A percentile compares a stretch with the other conserved stretches of the same genome.
Evolutionary conservation across 37 sponge, comb jelly and placozoan species (phyloP).

Genomic region (Tethya wilhelma): DNA sequence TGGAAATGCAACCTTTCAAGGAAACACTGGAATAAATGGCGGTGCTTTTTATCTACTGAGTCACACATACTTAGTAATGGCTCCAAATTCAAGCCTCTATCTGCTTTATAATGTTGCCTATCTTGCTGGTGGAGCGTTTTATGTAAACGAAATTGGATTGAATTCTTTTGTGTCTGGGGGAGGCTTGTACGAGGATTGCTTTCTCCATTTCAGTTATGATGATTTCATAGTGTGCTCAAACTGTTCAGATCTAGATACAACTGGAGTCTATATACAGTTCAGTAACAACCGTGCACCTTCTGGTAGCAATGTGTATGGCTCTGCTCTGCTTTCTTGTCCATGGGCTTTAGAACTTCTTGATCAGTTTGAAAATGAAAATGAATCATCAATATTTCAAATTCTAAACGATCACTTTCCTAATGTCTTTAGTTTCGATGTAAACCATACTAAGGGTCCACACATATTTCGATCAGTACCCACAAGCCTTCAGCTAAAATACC

Average conservation of each 20-base stretch:
- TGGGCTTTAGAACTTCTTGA: conserved; percentile 9
- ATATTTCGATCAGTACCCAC: background rate
- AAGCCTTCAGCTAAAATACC: background rate
- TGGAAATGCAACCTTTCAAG: conserved; percentile 13
- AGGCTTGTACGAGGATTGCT: conserved; percentile 6
- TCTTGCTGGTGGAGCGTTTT: conserved; percentile 49
- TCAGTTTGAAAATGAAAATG: background rate
- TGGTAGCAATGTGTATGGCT: conserved; percentile 39
- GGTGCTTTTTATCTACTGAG: conserved; percentile 15
- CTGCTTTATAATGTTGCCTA: conserved; percentile 16
- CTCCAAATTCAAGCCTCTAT: background rate
- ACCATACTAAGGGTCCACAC: background rate
- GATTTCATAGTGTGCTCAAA: conserved; percentile 5
- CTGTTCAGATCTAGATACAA: conserved; percentile 6
- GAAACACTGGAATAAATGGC: conserved; percentile 32
- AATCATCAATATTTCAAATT: background rate
- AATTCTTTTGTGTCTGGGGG: background rate
- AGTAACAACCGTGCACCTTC: conserved; percentile 17
- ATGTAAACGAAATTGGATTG: background rate
- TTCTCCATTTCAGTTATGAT: conserved; percentile 36
- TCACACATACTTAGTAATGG: conserved; percentile 2
- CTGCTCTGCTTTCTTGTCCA: conserved; percentile 39
- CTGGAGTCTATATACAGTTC: conserved; percentile 7
- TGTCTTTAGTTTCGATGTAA: background rate
- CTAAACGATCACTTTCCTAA: background rate